These are phyloP conservation scores for Equus quagga DNA, from an alignment of 2,113 vertebrate genomes.

Conservation along the genomic window DNA sequence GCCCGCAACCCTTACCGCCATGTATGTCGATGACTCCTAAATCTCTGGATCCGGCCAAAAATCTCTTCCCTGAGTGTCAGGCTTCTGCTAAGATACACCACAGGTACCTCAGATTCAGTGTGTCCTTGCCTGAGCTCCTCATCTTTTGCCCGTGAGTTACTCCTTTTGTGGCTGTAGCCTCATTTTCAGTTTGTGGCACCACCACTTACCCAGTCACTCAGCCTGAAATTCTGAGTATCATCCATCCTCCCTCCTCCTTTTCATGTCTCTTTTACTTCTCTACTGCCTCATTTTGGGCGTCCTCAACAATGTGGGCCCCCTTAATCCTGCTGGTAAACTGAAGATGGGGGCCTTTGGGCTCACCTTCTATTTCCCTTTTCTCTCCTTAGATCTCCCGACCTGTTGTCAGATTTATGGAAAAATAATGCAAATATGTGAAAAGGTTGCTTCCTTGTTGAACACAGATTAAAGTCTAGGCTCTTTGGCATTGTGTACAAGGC, in stretches of 20 bases:
- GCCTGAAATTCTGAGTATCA: background rate
- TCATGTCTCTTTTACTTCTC: background rate
- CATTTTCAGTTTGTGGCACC: background rate
- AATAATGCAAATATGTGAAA: background rate
- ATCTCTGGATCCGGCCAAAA: background rate
- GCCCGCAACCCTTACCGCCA: background rate
- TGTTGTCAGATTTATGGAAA: conserved; percentile 1
- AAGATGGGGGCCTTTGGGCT: background rate
- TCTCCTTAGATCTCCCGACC: background rate
- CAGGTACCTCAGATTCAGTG: background rate
- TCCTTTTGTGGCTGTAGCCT: background rate
- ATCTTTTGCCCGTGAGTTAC: background rate
- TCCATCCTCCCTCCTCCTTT: background rate
- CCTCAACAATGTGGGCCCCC: background rate
- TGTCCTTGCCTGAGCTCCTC: background rate
- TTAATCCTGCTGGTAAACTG: background rate
- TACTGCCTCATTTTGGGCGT: background rate
- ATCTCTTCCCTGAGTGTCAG: background rate
- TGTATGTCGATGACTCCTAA: background rate
- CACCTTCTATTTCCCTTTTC: background rate
- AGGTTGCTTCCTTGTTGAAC: background rate
- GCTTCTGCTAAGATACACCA: background rate
- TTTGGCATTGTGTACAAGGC: background rate
- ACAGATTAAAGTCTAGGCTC: background rate
- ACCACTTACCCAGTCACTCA: background rate